A percentile compares a stretch with the other conserved stretches of the same genome.
Evolutionary conservation across 2,113 vertebrate genomes (phyloP).

Genomic region (Orientallactaga bullata): DNA sequence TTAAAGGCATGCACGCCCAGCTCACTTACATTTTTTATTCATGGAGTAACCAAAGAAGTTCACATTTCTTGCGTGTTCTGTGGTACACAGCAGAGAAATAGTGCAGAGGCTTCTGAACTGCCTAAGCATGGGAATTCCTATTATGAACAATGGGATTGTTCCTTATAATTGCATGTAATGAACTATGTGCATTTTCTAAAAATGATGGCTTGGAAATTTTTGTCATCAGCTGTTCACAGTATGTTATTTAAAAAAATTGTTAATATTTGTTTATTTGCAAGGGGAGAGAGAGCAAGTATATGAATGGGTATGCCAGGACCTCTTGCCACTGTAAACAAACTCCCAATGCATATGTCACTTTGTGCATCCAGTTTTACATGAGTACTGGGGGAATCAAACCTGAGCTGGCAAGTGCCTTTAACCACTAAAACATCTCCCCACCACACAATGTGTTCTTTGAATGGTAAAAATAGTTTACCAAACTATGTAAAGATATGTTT

Average conservation of each 20-base stretch:
- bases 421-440: no score
- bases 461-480: conserved; percentile 49
- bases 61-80: not conserved
- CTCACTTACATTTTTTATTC: conserved; percentile 58
- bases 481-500: conserved; percentile 17
- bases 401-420: no score
- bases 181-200: conserved; percentile 5
- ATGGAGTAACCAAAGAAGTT: conserved; percentile 42
- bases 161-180: conserved; percentile 3
- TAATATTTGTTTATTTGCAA: no score
- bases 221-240: conserved; percentile 26
- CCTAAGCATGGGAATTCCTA: not conserved
- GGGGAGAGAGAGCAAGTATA: no score
- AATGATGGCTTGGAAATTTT: conserved; percentile 41
- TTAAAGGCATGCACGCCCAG: no score
- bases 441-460: no score
- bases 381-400: no score
- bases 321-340: no score
- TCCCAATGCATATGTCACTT: no score
- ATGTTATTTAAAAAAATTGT: conserved; percentile 29
- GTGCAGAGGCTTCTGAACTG: conserved; percentile 40
- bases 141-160: conserved; percentile 42
- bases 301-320: no score
- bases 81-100: conserved; percentile 4
- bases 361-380: no score